Evolutionary conservation across 1,140 invertebrate genomes (phyloP), one percentile per base, ranked within the genome.

Genomic region (Dolichoris vasculosae): DNA sequence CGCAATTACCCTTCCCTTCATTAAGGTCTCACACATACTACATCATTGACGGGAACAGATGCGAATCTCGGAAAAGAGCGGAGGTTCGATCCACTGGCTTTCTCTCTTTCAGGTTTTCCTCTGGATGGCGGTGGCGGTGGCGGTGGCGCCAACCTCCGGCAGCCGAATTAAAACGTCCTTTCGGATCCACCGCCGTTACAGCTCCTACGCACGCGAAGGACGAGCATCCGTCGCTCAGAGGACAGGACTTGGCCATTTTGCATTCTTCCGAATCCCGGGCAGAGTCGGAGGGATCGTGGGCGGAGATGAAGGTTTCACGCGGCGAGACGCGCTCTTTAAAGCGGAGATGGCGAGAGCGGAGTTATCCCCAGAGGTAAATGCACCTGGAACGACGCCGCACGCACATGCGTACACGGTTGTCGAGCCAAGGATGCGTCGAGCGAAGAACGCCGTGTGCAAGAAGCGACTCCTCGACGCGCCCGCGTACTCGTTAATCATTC

Each of bases 211-310:
- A 35, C 26, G 67, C 87, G 84, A 87, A 89, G 87, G 90, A 92
- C 90, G 89, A 88, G 91, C 91, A 89, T 86, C 87, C 90, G 91
- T 93, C 92, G 90, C 91, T 92, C 84, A 88, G 84, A n/a, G 40
- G 88, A 77, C 46, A 67, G 87, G 87, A 84, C 84, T 76, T 90
- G 90, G 92, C 92, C 92, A 93, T 93, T 92, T 93, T 93, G 92
- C 90, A 93, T 92, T 92, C 89, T 89, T 88, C 87, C 51, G 43
- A 77, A 88, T 88, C 89, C 86, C 86, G 89, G 89, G 85, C 87
- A 87, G 91, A 90, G 91, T 92, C 92, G 92, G 92, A 92, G 91
- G 91, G 90, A 92, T 93, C 91, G 92, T 93, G 92, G 92, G 92
- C 92, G 92, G 92, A 92, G 91, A 92, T 93, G 90, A 90, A 90